phyloP scores from a whole-genome alignment of 1,140 invertebrate species.

The Drosophila melanogaster region DNA sequence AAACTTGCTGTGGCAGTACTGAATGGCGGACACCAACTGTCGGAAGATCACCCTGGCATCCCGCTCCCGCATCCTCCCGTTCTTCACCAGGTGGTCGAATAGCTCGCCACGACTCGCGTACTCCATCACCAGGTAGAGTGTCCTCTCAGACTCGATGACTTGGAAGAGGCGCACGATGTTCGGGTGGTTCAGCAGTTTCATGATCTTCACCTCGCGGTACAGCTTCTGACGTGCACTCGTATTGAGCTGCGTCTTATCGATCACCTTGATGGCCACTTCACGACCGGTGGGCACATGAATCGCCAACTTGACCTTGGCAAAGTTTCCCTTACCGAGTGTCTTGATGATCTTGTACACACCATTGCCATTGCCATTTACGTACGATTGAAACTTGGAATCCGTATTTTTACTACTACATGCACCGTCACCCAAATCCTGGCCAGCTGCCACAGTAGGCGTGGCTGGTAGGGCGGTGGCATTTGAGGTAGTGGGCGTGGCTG shows the following conservation, averaged over 20 bases:
- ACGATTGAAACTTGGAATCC: constrained; percentile 64
- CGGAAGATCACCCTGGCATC: constrained; percentile 99
- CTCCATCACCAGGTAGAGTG: constrained; percentile 99
- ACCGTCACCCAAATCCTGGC: constrained; percentile 46
- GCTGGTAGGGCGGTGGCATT: constrained; percentile 3
- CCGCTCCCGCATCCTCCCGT: constrained; percentile 99
- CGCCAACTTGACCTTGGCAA: constrained; percentile 99
- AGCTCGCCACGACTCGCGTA: constrained; percentile 99
- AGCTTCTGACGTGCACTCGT: constrained; percentile 97
- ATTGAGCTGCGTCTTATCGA: constrained; percentile 99
- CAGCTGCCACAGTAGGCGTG: neutral
- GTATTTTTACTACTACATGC: constrained; percentile 16
- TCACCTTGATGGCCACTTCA: constrained; percentile 99
- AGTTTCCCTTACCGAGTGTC: constrained; percentile 99
- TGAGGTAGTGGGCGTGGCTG: constrained; percentile 12
- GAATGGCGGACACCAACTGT: constrained; percentile 99
- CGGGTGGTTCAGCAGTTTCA: constrained; percentile 99
- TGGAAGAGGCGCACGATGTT: constrained; percentile 99
- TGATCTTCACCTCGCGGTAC: constrained; percentile 96
- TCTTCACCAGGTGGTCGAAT: constrained; percentile 99
- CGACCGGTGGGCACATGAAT: constrained; percentile 99
- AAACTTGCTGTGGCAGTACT: constrained; percentile 99
- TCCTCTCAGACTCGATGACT: constrained; percentile 99
- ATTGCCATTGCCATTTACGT: constrained; percentile 65
- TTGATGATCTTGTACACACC: constrained; percentile 99